Base-by-base conservation (phyloP, 2,797 vertebrate genomes). In the Phyllotis vaccarum region DNA sequence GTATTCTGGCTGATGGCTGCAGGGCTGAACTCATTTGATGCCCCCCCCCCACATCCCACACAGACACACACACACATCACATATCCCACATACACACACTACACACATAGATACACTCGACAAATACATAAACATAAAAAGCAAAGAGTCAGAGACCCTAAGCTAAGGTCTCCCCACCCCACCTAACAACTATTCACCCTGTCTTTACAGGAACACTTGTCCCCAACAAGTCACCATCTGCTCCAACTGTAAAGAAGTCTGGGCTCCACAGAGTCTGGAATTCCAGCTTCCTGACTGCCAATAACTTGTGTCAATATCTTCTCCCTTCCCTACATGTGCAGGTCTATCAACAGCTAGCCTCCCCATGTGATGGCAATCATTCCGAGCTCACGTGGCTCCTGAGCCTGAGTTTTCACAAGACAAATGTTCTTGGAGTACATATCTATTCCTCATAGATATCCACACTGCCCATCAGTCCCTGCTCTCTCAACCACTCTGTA, bases 401-500 rank as follows among this genome's bases (percentile, higher is more conserved):
- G 76, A 93, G 62, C 92, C 95, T 92, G 68, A 40, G 81, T 93
- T 95, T 95, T 93, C 90, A 93, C 66, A 85, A 88, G 78, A 81
- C 87, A 89, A 90, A 46, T 74, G 52, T 86, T 95, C 89, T 95
- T 37, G 89, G 68, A 70, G 68, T 49, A 74, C 0, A 4, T 40
- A 75, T 64, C 90, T 78, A 52, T 78, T 78, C 62, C 90, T 89
- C 85, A n/a, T 27, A 91, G 76, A 86, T 9, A 89, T 29, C 86
- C 89, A 68, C 56, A 74, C 43, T n/a, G 34, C 78, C 82, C 79
- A 70, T 22, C 49, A 6, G 11, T 29, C n/a, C 37, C 40, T 46
- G 72, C 56, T 75, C 68, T 90, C n/a, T 78, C 0, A 0, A 94
- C 27, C 86, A 37, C 49, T 80, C 72, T 90, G 72, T 52, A 43